Conservation (phyloP, 2,888 invertebrate species). For the Aphelenchoides bicaudatus region DNA sequence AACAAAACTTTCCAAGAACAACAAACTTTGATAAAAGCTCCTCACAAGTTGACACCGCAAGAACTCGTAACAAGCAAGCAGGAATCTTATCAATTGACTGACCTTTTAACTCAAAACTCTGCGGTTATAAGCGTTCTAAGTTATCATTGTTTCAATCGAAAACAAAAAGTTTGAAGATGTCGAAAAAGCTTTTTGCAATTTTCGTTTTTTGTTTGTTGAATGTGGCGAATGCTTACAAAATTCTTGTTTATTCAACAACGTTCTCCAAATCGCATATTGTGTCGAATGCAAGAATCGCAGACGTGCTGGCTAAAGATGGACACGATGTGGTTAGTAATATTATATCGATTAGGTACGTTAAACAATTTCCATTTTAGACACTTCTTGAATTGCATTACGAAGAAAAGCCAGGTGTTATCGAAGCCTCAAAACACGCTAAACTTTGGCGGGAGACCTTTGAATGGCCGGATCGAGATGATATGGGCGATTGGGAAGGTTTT, state of each 20-base stretch:
- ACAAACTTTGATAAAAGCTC: too few relatives aligned
- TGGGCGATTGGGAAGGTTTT: constrained; percentile 5
- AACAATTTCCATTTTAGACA: constrained; percentile 13
- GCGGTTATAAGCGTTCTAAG: too few relatives aligned
- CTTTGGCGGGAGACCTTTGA: constrained; percentile 12
- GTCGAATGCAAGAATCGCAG: constrained; percentile 32
- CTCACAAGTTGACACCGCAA: too few relatives aligned
- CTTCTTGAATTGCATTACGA: constrained; percentile 23
- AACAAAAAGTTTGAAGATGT: too few relatives aligned
- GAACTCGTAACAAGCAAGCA: too few relatives aligned
- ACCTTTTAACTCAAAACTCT: too few relatives aligned
- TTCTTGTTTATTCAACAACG: constrained; percentile 29
- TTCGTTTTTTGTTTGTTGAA: too few relatives aligned
- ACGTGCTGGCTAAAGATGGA: constrained; percentile 32
- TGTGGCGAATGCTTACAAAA: constrained; percentile 25
- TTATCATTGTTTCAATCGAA: too few relatives aligned
- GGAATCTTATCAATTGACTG: too few relatives aligned
- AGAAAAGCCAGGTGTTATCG: neutral
- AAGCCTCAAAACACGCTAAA: constrained; percentile 21
- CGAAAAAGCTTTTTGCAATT: too few relatives aligned
- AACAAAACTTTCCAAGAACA: too few relatives aligned
- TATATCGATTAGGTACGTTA: neutral
- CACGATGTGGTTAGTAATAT: constrained; percentile 34
- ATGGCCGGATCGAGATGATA: constrained; percentile 9
- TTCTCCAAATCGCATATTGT: constrained; percentile 31